Evolutionary conservation across 2,888 invertebrate genomes (phyloP), one percentile per base, ranked within the genome.

Genomic region (Synergus laeviventris): DNA sequence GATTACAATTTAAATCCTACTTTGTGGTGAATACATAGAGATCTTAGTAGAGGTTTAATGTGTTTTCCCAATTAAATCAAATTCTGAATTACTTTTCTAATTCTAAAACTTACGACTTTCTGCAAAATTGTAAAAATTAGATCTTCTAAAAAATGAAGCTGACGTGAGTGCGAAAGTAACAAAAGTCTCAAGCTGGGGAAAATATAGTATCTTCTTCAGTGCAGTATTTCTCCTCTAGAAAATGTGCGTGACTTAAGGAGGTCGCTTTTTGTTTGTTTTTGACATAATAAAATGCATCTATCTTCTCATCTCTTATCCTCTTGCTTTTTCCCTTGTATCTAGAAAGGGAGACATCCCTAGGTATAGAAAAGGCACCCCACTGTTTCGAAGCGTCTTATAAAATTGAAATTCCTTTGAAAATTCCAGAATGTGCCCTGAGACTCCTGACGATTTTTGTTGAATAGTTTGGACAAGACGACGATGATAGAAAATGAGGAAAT

Each of bases 371-470:
- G 76, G 61, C 56, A 24, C 54, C 56, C 75, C 73, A 70, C 45
- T 74, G 74, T 62, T 78, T 62, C 77, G 77, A 54, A 60, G 56
- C 75, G n/a, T 78, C 80, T 81, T 81, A 81, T 82, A 83, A 83
- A 83, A 83, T 83, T 83, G 83, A 81, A 84, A 84, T 84, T 84
- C 83, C 83, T 83, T 80, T 79, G 81, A 82, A 82, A 82, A 84
- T 83, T 83, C 82, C 83, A 78, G 56, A 61, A 70, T 70, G 31
- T 31, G 11, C 70, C 5, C 11, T 5, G 14, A 70, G n/a, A 49
- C 49, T 31, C 70, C n/a, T 49, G 49, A 70, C 49, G 49, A 70
- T 70, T 70, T 70, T 18, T 49, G 45, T 70, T 49, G 24, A 70
- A 70, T 31, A 36, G 70, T 36, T 36, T 11, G 21, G 56, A n/a